A percentile compares a stretch with the other conserved stretches of the same genome.
Conservation (phyloP, 2,888 invertebrate species). For the Prionchulus punctatus region DNA sequence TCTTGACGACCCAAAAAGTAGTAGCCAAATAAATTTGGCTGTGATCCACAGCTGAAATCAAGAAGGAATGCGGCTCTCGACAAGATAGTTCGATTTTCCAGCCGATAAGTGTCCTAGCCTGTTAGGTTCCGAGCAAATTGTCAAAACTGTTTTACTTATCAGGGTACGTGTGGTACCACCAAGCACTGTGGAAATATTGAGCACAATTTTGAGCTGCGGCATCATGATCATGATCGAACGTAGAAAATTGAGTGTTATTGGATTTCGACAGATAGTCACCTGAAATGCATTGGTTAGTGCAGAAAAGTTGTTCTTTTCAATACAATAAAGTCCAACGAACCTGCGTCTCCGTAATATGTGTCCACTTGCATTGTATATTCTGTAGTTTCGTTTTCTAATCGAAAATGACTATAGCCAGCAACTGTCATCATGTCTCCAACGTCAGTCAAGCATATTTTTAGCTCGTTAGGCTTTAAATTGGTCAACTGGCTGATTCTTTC, state of each 20-base stretch:
- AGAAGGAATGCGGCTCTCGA: background rate
- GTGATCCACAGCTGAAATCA: slow-evolving; percentile 12
- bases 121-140: too few relatives aligned
- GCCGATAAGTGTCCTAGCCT: background rate
- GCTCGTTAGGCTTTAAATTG: slow-evolving; percentile 9
- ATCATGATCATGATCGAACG: slow-evolving; percentile 13
- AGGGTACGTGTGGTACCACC: slow-evolving; percentile 13
- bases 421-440: slow-evolving; percentile 8
- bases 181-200: slow-evolving; percentile 13
- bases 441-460: slow-evolving; percentile 11
- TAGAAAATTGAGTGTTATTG: slow-evolving; percentile 11
- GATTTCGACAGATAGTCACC: slow-evolving; percentile 12
- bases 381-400: slow-evolving; percentile 6
- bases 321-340: background rate
- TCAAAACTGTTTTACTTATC: too few relatives aligned
- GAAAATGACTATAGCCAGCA: slow-evolving; percentile 13
- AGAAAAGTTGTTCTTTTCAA: background rate
- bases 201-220: slow-evolving; percentile 12
- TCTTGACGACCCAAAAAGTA: slow-evolving; percentile 14
- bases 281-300: background rate
- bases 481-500: slow-evolving; percentile 11
- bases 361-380: slow-evolving; percentile 9
- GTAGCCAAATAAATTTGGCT: slow-evolving; percentile 12
- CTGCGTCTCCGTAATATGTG: slow-evolving; percentile 12
- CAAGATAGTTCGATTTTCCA: background rate